Base-by-base conservation (phyloP, 2,797 vertebrate genomes). In the Mallotus villosus region DNA sequence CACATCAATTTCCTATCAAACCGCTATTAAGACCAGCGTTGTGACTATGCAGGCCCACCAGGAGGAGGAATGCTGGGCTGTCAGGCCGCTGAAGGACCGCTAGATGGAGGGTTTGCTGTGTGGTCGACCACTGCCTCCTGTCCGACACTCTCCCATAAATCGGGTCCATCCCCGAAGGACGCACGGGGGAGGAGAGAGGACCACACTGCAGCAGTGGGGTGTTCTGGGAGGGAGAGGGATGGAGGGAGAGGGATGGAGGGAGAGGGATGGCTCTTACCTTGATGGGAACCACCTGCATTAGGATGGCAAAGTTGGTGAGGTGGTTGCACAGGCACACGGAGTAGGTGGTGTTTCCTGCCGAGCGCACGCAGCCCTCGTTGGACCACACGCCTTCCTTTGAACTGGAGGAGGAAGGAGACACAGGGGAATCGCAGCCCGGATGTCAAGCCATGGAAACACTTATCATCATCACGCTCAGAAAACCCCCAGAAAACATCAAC, bases 251-350 rank as follows among this genome's bases (percentile, higher is more conserved):
- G 22, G 24, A 12, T 22, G 21, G 51, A 53, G 65, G 24, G n/a
- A 46, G 32, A 68, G 41, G 19, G 63, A 46, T 46, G 65, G 2
- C 14, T 12, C 93, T 90, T 90, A 99, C 98, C 97, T 97, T 84
- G 68, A 99, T 80, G 0, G 97, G 96, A 29, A 98, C 96, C 78
- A 99, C 96, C 87, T 99, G 98, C 98, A 99, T 99, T 8, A 99
- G 94, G 75, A 99, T 96, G 87, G 98, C 98, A 0, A 99, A 99
- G 93, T 97, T 99, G 82, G 98, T 99, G 82, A 99, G 96, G 88
- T 99, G 98, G 49, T 96, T 96, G 79, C 98, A 99, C 75, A 89
- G 91, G 79, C 98, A 99, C 78, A 95, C 76, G 0, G 97, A 98
- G 87, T 94, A 90, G 19, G 92, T 93, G 79, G 95, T 87, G 90